Conservation (phyloP, 2,888 invertebrate genomes). For the Teleiodes luculella region DNA sequence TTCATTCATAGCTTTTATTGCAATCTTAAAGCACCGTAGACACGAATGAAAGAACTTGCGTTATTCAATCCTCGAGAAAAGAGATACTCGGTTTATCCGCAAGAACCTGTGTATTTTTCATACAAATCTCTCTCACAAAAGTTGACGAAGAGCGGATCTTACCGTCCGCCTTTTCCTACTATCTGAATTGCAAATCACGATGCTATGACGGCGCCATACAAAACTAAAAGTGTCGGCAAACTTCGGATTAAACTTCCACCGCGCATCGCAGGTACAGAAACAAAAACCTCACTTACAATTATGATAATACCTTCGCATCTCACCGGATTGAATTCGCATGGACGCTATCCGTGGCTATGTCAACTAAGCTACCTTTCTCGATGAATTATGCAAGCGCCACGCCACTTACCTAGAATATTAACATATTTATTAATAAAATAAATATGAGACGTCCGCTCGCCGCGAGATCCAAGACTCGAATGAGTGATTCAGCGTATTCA, state of each 20-base stretch:
- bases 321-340: constrained; percentile 77
- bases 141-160: constrained; percentile 52
- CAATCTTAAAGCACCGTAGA: constrained; percentile 23
- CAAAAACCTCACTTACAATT: constrained; percentile 77
- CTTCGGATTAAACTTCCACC: constrained; percentile 71
- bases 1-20: too few species aligned
- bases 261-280: constrained; percentile 69
- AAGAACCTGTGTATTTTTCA: constrained; percentile 65
- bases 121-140: constrained; percentile 65
- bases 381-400: constrained; percentile 71
- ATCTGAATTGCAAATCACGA: constrained; percentile 76
- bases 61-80: constrained; percentile 66
- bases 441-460: constrained; percentile 66
- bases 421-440: constrained; percentile 79
- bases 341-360: constrained; percentile 73
- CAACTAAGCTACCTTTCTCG: constrained; percentile 69
- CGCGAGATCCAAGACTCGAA: constrained; percentile 41
- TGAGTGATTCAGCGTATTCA: constrained; percentile 29
- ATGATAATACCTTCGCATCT: constrained; percentile 76
- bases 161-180: constrained; percentile 68
- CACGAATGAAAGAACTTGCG: constrained; percentile 10
- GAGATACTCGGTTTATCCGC: constrained; percentile 42
- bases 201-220: constrained; percentile 71
- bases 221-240: constrained; percentile 78
- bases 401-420: constrained; percentile 74